Evolutionary conservation across 2,113 vertebrate species (phyloP).

Genomic region (Meles meles): DNA sequence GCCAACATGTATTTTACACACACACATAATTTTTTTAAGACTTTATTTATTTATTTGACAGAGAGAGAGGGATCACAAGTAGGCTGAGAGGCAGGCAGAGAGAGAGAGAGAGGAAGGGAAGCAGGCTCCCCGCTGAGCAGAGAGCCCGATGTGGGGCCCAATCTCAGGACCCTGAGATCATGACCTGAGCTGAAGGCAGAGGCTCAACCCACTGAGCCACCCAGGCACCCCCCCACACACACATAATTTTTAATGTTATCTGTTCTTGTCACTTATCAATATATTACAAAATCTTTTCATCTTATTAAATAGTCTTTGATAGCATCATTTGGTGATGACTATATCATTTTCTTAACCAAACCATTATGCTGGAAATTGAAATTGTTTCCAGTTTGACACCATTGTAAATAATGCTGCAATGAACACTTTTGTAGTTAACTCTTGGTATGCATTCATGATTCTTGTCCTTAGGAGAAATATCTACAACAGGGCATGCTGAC

Average conservation of each 20-base stretch:
- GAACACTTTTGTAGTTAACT: slow-evolving; percentile 1
- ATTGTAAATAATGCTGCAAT: slow-evolving; percentile 6
- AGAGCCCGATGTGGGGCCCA: too few species aligned
- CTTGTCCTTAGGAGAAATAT: slow-evolving; percentile 14
- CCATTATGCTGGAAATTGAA: slow-evolving; percentile 3
- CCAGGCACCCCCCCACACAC: too few species aligned
- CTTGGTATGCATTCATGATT: not conserved
- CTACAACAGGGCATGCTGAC: not conserved
- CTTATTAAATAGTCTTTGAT: slow-evolving; percentile 27
- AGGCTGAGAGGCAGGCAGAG: too few species aligned
- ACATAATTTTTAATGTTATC: not conserved
- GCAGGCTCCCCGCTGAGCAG: too few species aligned
- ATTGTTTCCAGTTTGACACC: not conserved
- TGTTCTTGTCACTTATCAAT: not conserved
- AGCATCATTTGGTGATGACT: not conserved
- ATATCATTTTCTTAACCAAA: not conserved
- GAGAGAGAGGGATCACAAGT: too few species aligned
- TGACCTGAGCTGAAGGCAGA: too few species aligned
- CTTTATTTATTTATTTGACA: too few species aligned
- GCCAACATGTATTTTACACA: not conserved
- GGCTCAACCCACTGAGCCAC: too few species aligned
- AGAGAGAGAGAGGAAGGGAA: too few species aligned
- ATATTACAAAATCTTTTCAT: not conserved
- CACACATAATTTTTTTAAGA: not conserved
- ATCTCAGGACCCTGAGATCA: too few species aligned